These are phyloP conservation scores for Lacerta agilis DNA, from an alignment of 2,797 vertebrate genomes.

Conservation along the genomic window DNA sequence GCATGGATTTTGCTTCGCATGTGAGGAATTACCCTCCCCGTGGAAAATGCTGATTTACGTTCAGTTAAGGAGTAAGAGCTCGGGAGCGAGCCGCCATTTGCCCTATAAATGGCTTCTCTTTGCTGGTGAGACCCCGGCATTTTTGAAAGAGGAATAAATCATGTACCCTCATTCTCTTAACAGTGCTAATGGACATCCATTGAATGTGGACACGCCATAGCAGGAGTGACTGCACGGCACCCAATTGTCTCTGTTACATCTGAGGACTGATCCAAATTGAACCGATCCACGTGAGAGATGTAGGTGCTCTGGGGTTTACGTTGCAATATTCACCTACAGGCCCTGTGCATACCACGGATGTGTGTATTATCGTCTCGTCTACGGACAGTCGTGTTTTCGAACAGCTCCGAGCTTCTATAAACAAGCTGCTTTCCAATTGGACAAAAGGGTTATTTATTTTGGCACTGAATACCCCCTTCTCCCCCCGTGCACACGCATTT, in stretches of 20 bases:
- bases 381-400: background rate
- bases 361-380: background rate
- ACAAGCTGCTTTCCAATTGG: conserved; percentile 16
- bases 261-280: conserved; percentile 27
- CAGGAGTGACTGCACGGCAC: background rate
- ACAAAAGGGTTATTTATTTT: conserved; percentile 29
- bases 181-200: background rate
- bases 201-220: background rate
- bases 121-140: background rate
- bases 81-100: background rate
- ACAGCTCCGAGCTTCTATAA: background rate
- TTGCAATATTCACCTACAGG: conserved; percentile 25
- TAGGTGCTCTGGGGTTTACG: background rate
- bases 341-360: background rate
- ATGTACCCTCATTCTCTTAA: background rate
- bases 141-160: conserved; percentile 41
- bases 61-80: conserved; percentile 15
- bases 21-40: background rate
- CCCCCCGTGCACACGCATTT: too few species aligned
- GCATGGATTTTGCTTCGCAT: background rate
- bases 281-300: conserved; percentile 33
- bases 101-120: background rate
- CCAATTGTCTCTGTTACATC: conserved; percentile 15
- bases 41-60: background rate
- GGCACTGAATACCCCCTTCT: conserved; percentile 7